phyloP scores from a whole-genome alignment of 2,888 invertebrate species.

The Phortica okadai region DNA sequence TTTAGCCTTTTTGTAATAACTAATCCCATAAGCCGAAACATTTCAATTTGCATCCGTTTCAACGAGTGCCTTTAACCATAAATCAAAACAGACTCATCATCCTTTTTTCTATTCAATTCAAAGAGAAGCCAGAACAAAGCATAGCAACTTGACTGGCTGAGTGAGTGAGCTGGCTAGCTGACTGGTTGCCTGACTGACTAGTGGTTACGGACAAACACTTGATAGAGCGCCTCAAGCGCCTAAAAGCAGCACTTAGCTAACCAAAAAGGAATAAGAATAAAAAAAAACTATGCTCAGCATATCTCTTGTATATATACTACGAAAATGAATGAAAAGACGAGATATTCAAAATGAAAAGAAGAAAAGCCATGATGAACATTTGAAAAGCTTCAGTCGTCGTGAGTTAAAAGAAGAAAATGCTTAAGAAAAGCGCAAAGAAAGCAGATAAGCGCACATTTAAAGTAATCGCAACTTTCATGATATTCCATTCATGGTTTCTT shows the following conservation, averaged over 20 bases:
- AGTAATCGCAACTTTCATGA: too few relatives aligned
- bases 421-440: too few relatives aligned
- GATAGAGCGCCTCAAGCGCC: neutral
- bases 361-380: too few relatives aligned
- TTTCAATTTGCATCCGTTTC: neutral
- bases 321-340: too few relatives aligned
- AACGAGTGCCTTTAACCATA: neutral
- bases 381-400: too few relatives aligned
- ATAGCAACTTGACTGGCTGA: neutral
- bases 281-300: too few relatives aligned
- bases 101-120: neutral
- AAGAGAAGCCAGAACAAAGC: neutral
- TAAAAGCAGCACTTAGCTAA: neutral
- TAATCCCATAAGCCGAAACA: slow-evolving; percentile 13
- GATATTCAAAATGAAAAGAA: too few relatives aligned
- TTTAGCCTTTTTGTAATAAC: neutral
- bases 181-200: neutral
- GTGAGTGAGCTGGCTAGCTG: neutral
- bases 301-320: too few relatives aligned
- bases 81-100: neutral
- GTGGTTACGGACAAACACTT: neutral
- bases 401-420: too few relatives aligned
- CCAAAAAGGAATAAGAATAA: too few relatives aligned
- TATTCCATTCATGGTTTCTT: too few relatives aligned
- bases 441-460: too few relatives aligned